Conservation (phyloP, 2,797 vertebrate species). For the Liparis tanakae region DNA sequence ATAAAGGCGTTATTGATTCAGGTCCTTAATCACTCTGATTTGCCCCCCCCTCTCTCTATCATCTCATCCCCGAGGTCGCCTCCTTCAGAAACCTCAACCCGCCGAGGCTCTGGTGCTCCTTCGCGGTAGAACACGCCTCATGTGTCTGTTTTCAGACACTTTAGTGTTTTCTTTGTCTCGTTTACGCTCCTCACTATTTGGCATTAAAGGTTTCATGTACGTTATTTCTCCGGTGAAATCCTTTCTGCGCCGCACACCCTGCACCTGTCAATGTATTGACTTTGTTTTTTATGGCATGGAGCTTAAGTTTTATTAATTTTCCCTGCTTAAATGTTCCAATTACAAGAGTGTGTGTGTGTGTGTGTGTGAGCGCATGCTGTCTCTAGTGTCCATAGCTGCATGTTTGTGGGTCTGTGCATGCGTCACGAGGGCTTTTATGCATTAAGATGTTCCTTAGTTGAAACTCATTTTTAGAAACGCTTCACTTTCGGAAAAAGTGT, state of each 20-base stretch:
- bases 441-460: not conserved
- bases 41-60: conserved; percentile 61
- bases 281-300: not conserved
- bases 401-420: no score
- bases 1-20: conserved; percentile 84
- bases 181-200: not conserved
- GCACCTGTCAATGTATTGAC: conserved; percentile 2
- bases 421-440: not conserved
- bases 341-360: no score
- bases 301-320: not conserved
- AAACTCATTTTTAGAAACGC: not conserved
- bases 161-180: not conserved
- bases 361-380: not conserved
- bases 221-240: not conserved
- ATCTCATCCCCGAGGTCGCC: conserved; percentile 61
- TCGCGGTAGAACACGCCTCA: not conserved
- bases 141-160: not conserved
- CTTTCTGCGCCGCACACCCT: not conserved
- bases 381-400: not conserved
- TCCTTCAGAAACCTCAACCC: no score
- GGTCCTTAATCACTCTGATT: conserved; percentile 85
- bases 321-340: not conserved
- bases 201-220: not conserved
- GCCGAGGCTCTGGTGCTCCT: no score
- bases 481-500: not conserved